These are phyloP conservation scores for Amphimedon queenslandica DNA, from an alignment of 37 sponge, comb jelly and placozoan genomes.

Conservation along the genomic window DNA sequence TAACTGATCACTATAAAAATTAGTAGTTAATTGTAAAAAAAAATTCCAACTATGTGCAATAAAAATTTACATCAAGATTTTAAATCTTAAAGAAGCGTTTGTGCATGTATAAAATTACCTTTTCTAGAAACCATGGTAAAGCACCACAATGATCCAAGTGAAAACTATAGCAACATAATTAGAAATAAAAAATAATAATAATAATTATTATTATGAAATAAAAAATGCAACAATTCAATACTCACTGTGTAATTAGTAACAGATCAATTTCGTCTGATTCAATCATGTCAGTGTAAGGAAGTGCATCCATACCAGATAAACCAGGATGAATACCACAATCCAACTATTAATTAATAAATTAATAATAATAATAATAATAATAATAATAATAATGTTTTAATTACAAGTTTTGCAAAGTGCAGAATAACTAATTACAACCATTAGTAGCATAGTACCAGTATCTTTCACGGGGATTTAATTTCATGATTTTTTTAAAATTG, in stretches of 20 bases:
- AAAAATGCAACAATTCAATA: background rate
- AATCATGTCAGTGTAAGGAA: conserved; percentile 96
- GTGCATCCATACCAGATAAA: conserved; percentile 89
- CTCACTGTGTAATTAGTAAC: conserved; percentile 86
- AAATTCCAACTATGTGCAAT: too few species aligned
- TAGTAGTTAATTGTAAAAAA: background rate
- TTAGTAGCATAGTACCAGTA: too few species aligned
- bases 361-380: too few species aligned
- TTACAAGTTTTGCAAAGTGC: too few species aligned
- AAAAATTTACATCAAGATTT: too few species aligned
- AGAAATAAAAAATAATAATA: too few species aligned
- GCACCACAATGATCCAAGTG: conserved; percentile 99
- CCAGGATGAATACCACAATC: conserved; percentile 99
- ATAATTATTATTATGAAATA: background rate
- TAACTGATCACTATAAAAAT: background rate
- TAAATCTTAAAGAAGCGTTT: too few species aligned
- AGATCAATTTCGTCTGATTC: conserved; percentile 93
- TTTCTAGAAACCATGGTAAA: conserved; percentile 95
- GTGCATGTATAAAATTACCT: conserved; percentile 57
- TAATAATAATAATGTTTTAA: too few species aligned
- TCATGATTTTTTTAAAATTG: too few species aligned
- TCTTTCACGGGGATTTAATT: too few species aligned
- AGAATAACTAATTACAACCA: too few species aligned
- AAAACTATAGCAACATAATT: conserved; percentile 61
- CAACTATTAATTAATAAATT: conserved; percentile 38